Conservation (phyloP, 2,797 vertebrate species). For the Nothura maculosa region DNA sequence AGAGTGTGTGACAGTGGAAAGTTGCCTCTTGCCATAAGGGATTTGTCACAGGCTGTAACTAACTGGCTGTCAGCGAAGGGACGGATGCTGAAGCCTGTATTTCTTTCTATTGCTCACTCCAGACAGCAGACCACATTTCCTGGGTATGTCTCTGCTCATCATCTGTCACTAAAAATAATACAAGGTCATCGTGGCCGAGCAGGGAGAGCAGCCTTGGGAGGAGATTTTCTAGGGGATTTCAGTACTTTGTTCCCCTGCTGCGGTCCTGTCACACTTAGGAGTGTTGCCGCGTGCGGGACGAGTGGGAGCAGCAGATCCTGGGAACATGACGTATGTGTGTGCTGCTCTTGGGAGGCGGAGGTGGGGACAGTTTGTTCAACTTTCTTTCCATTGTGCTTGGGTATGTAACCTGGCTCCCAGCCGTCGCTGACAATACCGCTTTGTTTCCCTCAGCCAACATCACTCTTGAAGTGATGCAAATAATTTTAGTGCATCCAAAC, state of each 20-base stretch:
- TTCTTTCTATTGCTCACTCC: neutral
- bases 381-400: slow-evolving; percentile 18
- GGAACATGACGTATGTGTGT: neutral
- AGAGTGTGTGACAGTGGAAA: neutral
- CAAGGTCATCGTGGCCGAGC: neutral
- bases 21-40: neutral
- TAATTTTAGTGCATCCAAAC: slow-evolving; percentile 69
- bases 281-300: neutral
- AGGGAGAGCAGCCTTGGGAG: neutral
- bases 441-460: slow-evolving; percentile 38
- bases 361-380: neutral
- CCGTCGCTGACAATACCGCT: slow-evolving; percentile 26
- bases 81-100: neutral
- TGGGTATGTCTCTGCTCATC: neutral
- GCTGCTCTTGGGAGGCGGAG: neutral
- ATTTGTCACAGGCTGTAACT: neutral
- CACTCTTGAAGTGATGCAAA: slow-evolving; percentile 56
- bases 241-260: neutral
- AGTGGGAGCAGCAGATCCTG: neutral
- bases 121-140: neutral
- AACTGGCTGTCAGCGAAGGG: neutral
- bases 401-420: neutral
- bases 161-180: neutral
- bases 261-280: neutral
- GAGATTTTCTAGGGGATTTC: neutral